A percentile compares a stretch with the other conserved stretches of the same genome.
Conservation (phyloP, 2,888 invertebrate species). For the Metellina segmentata region DNA sequence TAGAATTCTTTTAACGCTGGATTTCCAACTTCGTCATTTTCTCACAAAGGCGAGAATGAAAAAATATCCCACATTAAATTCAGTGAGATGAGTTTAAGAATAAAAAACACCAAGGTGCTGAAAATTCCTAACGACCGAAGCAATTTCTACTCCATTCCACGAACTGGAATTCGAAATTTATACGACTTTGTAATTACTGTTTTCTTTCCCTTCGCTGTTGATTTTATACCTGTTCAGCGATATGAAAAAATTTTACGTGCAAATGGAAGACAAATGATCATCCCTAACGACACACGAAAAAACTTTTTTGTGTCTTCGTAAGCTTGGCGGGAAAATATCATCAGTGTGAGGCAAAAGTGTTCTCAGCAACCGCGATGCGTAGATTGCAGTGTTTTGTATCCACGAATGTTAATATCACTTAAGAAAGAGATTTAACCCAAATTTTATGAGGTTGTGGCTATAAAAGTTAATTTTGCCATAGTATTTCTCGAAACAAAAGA, state of each 20-base stretch:
- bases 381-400: not conserved
- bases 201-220: not conserved
- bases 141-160: conserved; percentile 41
- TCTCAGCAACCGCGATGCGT: not conserved
- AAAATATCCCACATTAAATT: not conserved
- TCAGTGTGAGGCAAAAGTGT: not conserved
- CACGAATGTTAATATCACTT: not conserved
- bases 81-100: not conserved
- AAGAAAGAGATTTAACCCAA: not conserved
- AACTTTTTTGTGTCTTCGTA: not conserved
- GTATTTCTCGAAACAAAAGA: not conserved
- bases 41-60: not conserved
- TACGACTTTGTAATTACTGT: conserved; percentile 57
- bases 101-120: not conserved
- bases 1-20: conserved; percentile 1
- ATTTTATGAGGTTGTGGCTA: conserved; percentile 15
- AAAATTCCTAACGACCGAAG: conserved; percentile 47
- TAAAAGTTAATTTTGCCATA: not conserved
- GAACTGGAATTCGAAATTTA: conserved; percentile 53
- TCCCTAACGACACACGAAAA: not conserved
- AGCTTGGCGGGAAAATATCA: not conserved
- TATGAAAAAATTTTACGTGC: not conserved
- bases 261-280: conserved; percentile 30
- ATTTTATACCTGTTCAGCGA: not conserved
- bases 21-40: conserved; percentile 28